Conservation (phyloP, 2,888 invertebrate genomes). For the Rhodophaea formosa region DNA sequence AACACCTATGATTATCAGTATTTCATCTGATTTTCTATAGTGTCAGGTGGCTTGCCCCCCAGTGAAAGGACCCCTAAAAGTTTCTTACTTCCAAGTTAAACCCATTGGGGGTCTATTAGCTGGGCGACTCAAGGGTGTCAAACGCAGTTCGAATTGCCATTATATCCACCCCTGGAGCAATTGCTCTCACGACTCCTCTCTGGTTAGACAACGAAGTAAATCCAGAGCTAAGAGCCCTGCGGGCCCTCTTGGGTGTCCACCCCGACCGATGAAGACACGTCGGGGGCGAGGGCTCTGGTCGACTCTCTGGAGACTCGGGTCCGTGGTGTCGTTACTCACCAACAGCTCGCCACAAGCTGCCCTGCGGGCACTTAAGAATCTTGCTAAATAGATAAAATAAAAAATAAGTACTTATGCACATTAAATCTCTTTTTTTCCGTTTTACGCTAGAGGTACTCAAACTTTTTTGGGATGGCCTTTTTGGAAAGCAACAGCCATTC, state of each 20-base stretch:
- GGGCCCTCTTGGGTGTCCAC: not conserved
- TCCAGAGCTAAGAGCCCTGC: not conserved
- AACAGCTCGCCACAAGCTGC: not conserved
- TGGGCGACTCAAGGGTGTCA: not conserved
- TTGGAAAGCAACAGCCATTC: no score
- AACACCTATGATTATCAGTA: no score
- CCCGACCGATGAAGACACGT: not conserved
- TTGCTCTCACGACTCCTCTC: not conserved
- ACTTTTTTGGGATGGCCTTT: no score
- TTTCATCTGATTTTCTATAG: no score
- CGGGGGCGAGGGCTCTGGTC: not conserved
- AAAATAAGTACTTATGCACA: no score
- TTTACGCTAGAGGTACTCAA: no score
- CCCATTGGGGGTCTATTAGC: not conserved
- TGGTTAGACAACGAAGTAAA: not conserved
- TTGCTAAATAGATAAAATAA: no score
- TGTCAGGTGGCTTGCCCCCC: not conserved
- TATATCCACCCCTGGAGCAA: not conserved
- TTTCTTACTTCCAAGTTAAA: no score
- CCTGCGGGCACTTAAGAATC: not conserved
- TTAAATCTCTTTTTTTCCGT: no score
- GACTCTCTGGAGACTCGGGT: not conserved
- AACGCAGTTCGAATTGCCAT: not conserved
- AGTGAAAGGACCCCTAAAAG: not conserved
- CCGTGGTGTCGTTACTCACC: not conserved